Evolutionary conservation across 2,797 vertebrate species (phyloP), one percentile per base, ranked within the genome.

Genomic region (Rhodeus uyekii): DNA sequence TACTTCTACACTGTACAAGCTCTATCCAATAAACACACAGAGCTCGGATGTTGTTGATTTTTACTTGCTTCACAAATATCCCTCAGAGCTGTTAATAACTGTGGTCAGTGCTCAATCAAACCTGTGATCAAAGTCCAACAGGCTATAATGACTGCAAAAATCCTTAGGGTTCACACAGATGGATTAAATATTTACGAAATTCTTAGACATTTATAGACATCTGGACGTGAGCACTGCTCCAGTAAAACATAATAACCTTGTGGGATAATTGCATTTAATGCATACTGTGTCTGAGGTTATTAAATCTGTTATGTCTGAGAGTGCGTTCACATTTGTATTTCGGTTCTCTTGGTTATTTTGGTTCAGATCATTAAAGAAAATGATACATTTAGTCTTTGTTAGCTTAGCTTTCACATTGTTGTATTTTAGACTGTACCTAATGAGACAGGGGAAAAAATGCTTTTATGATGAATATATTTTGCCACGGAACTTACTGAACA

Each of bases 261-360:
- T 76, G 55, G 84, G 84, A 75, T 44, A 82, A 73, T 84, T 44
- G 68, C 82, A 87, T 82, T 4, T 81, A 78, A 80, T 68, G 84
- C 75, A 82, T 86, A 38, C 76, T 84, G 80, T 84, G 80, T 67
- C 53, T 78, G 81, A 65, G 61, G 46, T 27, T 39, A 36, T 68
- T 44, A 10, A 32, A 82, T 48, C 9, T 38, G 32, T 29, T 60
- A 77, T 84, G 63, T 76, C 38, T 80, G 32, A 29, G 55, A 24
- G 24, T 27, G 55, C 16, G 27, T 60, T 60, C 24, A 16, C 6
- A 29, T n/a, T 53, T 53, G 50, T 53, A 12, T 22, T 12, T n/a
- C 0, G 22, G 22, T 53, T 53, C 50, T 53, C 50, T 53, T 53
- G 8, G 50, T 53, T 53, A 53, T 22, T 53, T 53, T 10, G 22